These are phyloP conservation scores for Drosophila nasuta DNA, from an alignment of 1,140 invertebrate genomes.

Conservation along the genomic window DNA sequence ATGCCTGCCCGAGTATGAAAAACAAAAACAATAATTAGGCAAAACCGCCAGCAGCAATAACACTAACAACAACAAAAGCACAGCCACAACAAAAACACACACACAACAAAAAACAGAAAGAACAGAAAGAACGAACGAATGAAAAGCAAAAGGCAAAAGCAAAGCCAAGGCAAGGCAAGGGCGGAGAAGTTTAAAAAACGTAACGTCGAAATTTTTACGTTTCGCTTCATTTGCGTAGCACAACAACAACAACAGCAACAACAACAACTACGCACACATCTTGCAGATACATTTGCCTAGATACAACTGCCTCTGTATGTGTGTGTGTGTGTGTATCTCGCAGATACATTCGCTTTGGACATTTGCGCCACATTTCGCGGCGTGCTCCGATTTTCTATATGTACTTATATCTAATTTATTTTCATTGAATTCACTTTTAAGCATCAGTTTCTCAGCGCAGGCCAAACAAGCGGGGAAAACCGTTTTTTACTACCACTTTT, in stretches of 20 bases:
- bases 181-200: slow-evolving; percentile 48
- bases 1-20: slow-evolving; percentile 80
- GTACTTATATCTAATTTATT: slow-evolving; percentile 37
- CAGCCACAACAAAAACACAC: background rate
- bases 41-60: slow-evolving; percentile 13
- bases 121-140: slow-evolving; percentile 14
- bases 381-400: slow-evolving; percentile 17
- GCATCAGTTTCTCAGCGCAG: background rate
- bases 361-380: slow-evolving; percentile 30
- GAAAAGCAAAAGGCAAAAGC: slow-evolving; percentile 20
- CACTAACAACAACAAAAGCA: slow-evolving; percentile 24
- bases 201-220: slow-evolving; percentile 56
- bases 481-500: slow-evolving; percentile 44
- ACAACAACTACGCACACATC: slow-evolving; percentile 23
- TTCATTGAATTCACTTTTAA: slow-evolving; percentile 33
- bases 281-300: slow-evolving; percentile 39
- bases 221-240: slow-evolving; percentile 75
- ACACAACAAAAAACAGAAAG: slow-evolving; percentile 35
- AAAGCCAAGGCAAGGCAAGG: slow-evolving; percentile 35
- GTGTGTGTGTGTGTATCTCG: slow-evolving; percentile 21
- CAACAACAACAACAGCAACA: slow-evolving; percentile 51
- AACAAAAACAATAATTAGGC: slow-evolving; percentile 80
- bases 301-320: background rate
- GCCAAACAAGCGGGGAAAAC: no score
- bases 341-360: slow-evolving; percentile 23